phyloP scores from a whole-genome alignment of 2,888 invertebrate genomes.

The Cheiracanthium punctorium region DNA sequence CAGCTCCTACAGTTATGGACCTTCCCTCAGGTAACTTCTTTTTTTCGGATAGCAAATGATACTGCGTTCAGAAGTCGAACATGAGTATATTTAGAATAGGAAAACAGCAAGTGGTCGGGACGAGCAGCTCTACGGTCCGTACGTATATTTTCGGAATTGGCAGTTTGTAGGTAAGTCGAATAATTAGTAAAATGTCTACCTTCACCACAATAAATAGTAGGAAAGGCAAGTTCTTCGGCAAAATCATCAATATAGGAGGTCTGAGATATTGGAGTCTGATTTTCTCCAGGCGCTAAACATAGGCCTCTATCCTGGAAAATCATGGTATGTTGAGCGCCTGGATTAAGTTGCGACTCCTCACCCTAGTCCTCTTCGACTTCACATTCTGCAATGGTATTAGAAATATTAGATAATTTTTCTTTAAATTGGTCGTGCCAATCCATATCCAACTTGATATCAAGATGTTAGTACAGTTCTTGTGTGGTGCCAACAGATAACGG shows the following conservation, averaged over 20 bases:
- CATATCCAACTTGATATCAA: no score
- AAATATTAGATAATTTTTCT: no score
- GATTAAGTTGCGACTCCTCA: no score
- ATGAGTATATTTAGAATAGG: neutral
- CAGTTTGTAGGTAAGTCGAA: neutral
- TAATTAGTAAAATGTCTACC: neutral
- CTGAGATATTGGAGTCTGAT: neutral
- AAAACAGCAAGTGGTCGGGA: no score
- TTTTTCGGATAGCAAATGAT: neutral
- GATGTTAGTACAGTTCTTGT: no score
- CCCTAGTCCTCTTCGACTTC: no score
- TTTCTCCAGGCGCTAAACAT: neutral
- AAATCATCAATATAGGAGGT: neutral
- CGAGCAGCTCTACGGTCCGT: neutral
- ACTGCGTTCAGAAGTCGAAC: neutral
- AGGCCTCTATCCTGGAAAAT: no score
- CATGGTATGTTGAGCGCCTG: no score
- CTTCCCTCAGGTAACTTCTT: neutral
- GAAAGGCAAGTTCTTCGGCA: neutral
- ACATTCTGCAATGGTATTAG: no score
- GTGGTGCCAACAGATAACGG: no score
- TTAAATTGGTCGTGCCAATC: no score
- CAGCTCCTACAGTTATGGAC: neutral
- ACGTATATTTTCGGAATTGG: neutral
- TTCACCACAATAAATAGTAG: neutral